Conservation (phyloP, 2,888 invertebrate genomes). For the Lomographa bimaculata region DNA sequence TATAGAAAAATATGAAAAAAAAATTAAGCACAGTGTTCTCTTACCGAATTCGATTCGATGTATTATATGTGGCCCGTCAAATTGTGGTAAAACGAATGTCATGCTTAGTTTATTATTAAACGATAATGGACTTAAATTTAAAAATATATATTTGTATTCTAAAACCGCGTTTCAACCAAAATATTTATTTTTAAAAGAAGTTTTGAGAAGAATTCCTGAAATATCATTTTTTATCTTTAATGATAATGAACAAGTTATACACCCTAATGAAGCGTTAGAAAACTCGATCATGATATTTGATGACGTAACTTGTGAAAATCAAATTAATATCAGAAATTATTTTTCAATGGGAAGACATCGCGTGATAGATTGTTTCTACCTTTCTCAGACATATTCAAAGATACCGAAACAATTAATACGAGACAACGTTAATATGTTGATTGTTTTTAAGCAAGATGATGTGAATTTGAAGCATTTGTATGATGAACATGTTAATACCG, state of each 20-base stretch:
- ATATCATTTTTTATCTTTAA: slow-evolving; percentile 3
- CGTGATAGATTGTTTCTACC: slow-evolving; percentile 32
- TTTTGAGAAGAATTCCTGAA: slow-evolving; percentile 6
- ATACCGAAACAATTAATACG: slow-evolving; percentile 38
- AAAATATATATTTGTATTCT: slow-evolving; percentile 24
- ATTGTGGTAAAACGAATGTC: slow-evolving; percentile 36
- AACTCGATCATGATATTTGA: slow-evolving; percentile 29
- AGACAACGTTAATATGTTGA: slow-evolving; percentile 22
- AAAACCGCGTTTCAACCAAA: slow-evolving; percentile 22
- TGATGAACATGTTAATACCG: slow-evolving; percentile 37
- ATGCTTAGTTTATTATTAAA: slow-evolving; percentile 25
- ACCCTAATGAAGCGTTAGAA: slow-evolving; percentile 23
- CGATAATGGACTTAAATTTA: slow-evolving; percentile 18
- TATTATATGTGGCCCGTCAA: slow-evolving; percentile 29
- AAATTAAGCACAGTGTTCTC: slow-evolving; percentile 19
- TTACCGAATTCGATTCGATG: slow-evolving; percentile 23
- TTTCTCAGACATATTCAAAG: slow-evolving; percentile 40
- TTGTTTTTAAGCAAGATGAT: slow-evolving; percentile 42
- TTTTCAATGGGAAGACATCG: slow-evolving; percentile 26
- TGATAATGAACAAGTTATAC: slow-evolving; percentile 9
- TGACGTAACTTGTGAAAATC: slow-evolving; percentile 28
- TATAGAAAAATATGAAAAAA: not conserved
- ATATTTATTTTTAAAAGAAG: slow-evolving; percentile 10
- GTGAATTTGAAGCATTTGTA: slow-evolving; percentile 40
- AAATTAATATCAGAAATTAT: slow-evolving; percentile 14